Evolutionary conservation across 2,113 vertebrate species (phyloP), one percentile per base, ranked within the genome.

Genomic region (Nerophis lumbriciformis): DNA sequence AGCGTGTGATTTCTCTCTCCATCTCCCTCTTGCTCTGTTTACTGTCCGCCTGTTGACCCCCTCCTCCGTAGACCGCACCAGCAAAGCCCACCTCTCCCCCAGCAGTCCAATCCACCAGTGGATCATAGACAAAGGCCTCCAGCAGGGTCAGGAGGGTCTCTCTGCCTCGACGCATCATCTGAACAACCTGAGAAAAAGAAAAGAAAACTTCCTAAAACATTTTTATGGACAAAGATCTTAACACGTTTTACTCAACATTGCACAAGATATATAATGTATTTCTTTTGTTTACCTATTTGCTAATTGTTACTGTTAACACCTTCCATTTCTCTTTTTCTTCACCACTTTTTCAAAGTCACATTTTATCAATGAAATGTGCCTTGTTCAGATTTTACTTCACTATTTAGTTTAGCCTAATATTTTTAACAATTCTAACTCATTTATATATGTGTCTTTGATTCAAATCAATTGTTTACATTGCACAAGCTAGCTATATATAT

Each of bases 21-120:
- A 99, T 99, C 75, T 98, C 96, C 63, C 96, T 91, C 79, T 98
- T 99, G 90, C 93, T 98, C 77, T 99, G 96, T 21, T 98, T 98
- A 85, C 83, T 98, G 79, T 99, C 97, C 0, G 95, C 95, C 84
- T 98, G 96, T 66, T 98, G 96, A 48, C 96, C 96, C 0, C 97
- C 97, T 36, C 97, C 97, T 37, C 97, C 96, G 35, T 99, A 99
- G 38, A 99, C 97, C 0, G 97, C 97, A 2, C 97, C 97, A 4
- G 96, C 97, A 55, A 99, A 98, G 2, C 97, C 97, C 39, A 95
- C 94, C 87, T 99, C 96, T 0, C 97, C 97, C 11, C 97, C 96
- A 0, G 97, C 95, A 0, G 97, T 99, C 97, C 97, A 99, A 88
- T 99, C 97, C 80, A 99, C 97, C 85, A 99, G 88, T 0, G 97